phyloP scores from a whole-genome alignment of 1,140 invertebrate species.

The Drosophila lini region DNA sequence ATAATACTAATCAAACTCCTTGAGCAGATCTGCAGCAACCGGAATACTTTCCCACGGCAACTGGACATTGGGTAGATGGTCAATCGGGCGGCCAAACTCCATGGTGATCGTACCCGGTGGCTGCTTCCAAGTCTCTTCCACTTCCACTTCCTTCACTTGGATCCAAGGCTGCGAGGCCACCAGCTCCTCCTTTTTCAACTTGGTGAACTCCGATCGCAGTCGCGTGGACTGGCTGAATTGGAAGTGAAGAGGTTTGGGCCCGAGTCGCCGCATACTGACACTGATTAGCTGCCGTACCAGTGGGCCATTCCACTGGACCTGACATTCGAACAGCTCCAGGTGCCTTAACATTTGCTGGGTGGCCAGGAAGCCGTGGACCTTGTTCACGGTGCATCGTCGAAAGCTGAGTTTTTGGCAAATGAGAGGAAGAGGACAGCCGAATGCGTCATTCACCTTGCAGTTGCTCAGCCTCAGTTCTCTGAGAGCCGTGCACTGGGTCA shows the following conservation, averaged over 20 bases:
- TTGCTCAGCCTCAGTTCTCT: constrained; percentile 46
- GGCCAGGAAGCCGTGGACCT: neutral
- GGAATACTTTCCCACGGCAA: neutral
- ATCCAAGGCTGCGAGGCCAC: constrained; percentile 13
- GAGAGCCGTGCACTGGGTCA: constrained; percentile 46
- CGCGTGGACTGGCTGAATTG: constrained; percentile 25
- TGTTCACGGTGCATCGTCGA: constrained; percentile 22
- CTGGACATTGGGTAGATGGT: constrained; percentile 8
- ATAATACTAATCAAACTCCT: neutral
- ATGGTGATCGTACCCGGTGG: constrained; percentile 39
- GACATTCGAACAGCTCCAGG: constrained; percentile 42
- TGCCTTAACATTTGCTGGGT: constrained; percentile 8
- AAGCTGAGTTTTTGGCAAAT: constrained; percentile 36
- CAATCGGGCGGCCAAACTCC: constrained; percentile 39
- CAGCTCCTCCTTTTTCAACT: constrained; percentile 6
- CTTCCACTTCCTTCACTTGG: constrained; percentile 27
- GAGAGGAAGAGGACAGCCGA: constrained; percentile 16
- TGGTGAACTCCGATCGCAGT: constrained; percentile 32
- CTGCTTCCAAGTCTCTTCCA: constrained; percentile 15
- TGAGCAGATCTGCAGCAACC: neutral
- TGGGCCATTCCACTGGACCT: neutral
- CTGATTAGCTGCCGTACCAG: constrained; percentile 5
- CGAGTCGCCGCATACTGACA: constrained; percentile 2
- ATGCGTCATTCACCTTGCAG: constrained; percentile 25
- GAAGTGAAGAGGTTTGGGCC: neutral